Percentiles rank a stretch among this genome's conserved stretches.
phyloP scores from a whole-genome alignment of 1,140 invertebrate species.

The Dufourea novaeangliae region DNA sequence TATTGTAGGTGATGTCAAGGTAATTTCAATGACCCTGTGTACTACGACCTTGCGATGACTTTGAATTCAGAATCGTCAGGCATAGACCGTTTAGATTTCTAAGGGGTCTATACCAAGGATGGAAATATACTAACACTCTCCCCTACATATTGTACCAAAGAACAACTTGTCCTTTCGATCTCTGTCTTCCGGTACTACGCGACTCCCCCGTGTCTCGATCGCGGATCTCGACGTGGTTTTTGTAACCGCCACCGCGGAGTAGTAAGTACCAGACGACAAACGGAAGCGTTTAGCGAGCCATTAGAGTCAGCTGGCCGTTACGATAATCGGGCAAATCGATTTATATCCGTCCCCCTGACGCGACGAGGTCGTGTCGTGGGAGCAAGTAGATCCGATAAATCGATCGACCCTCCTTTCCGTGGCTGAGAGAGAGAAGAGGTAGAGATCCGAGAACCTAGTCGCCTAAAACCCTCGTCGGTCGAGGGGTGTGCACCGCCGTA shows the following conservation, averaged over 20 bases:
- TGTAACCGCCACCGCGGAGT: slow-evolving; percentile 20
- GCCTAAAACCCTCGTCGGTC: neutral
- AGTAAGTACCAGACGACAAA: slow-evolving; percentile 16
- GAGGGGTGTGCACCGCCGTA: neutral
- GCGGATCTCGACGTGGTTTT: slow-evolving; percentile 7
- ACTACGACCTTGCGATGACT: no score
- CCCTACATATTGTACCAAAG: no score
- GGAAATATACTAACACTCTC: no score
- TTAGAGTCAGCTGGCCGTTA: slow-evolving; percentile 53
- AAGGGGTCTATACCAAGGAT: no score
- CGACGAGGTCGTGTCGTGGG: neutral
- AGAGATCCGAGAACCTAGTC: neutral
- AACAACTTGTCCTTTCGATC: no score
- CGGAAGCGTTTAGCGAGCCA: slow-evolving; percentile 45
- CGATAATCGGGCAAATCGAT: slow-evolving; percentile 50
- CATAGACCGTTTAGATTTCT: no score
- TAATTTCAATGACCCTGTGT: no score
- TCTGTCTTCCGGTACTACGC: neutral
- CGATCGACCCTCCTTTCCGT: neutral
- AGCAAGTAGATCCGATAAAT: slow-evolving; percentile 31
- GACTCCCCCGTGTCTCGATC: neutral
- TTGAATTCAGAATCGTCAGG: no score
- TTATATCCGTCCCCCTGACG: slow-evolving; percentile 33
- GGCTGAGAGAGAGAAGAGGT: neutral
- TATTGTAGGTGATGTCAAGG: no score